Evolutionary conservation across 2,888 invertebrate genomes (phyloP), one percentile per base, ranked within the genome.

Genomic region (Pharmacophagus antenor): DNA sequence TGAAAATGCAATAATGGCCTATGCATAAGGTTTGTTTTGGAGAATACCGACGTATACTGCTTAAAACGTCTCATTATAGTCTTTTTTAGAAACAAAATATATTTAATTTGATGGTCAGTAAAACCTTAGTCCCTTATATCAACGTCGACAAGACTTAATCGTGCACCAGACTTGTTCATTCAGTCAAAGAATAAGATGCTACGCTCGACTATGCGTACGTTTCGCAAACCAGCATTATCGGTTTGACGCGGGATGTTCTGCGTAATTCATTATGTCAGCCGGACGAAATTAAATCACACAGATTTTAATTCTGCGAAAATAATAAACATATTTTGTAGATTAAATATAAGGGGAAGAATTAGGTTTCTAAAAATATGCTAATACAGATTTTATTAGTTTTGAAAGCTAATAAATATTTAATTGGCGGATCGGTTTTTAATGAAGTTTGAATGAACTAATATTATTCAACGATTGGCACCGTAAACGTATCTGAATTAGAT

Each of bases 401-500:
- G 31, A 31, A 31, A 31, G 31, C 12, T 31, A 8, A 31, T 31
- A 12, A 31, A 31, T 31, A 31, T 31, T 31, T 31, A 31, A 37
- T 8, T 4, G n/a, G n/a, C 27, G 0, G n/a, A 6, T 2, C 7
- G 31, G 10, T n/a, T 37, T 37, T 37, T n/a, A n/a, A 37, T 2
- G 4, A 37, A 37, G 4, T 8, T 37, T 56, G 61, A 61, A 61
- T 56, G 52, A 52, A 42, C 20, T 53, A 56, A 53, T 53, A 56
- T 56, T 53, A 56, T 31, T 57, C 15, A 31, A 31, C 21, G n/a
- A 61, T 56, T 56, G 61, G 61, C 61, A 56, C 15, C 22, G 52
- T 8, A 56, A 53, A 77, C 79, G 76, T 68, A 76, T 80, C 70
- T 74, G 84, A 87, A 83, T 86, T 82, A 88, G 86, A 81, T 76